A percentile compares a stretch with the other conserved stretches of the same genome.
These are phyloP conservation scores for Drosophila melanica DNA, from an alignment of 1,140 invertebrate species.

Conservation along the genomic window DNA sequence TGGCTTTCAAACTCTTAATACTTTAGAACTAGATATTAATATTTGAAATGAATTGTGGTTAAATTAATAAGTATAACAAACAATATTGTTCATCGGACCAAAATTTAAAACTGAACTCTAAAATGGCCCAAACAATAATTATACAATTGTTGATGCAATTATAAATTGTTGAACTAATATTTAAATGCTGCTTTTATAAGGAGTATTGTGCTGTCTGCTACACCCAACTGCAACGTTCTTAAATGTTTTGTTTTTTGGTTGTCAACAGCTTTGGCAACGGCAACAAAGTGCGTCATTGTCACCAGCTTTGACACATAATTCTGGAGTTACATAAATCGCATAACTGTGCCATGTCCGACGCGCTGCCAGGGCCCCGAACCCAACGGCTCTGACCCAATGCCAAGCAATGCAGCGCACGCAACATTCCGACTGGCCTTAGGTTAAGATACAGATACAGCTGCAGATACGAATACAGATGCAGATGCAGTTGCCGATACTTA, in stretches of 20 bases:
- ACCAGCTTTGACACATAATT: constrained; percentile 76
- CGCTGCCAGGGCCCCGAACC: constrained; percentile 11
- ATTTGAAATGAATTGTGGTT: too few species aligned
- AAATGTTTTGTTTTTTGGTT: constrained; percentile 15
- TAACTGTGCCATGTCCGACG: constrained; percentile 73
- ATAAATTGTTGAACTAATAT: too few species aligned
- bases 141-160: too few species aligned
- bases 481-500: constrained; percentile 15
- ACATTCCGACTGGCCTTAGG: constrained; percentile 28
- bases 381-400: constrained; percentile 27
- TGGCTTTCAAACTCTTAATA: too few species aligned
- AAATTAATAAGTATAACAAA: too few species aligned
- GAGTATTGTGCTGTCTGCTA: too few species aligned
- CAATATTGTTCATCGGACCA: too few species aligned
- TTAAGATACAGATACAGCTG: constrained; percentile 28
- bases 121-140: too few species aligned
- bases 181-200: too few species aligned
- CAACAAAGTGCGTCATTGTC: constrained; percentile 70
- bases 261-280: constrained; percentile 46
- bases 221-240: too few species aligned
- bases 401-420: constrained; percentile 49
- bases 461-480: constrained; percentile 10
- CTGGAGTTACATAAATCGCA: constrained; percentile 77
- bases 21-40: too few species aligned
- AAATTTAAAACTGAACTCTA: too few species aligned